Conservation (phyloP, 2,888 invertebrate species). For the Strigamia transsilvanica region DNA sequence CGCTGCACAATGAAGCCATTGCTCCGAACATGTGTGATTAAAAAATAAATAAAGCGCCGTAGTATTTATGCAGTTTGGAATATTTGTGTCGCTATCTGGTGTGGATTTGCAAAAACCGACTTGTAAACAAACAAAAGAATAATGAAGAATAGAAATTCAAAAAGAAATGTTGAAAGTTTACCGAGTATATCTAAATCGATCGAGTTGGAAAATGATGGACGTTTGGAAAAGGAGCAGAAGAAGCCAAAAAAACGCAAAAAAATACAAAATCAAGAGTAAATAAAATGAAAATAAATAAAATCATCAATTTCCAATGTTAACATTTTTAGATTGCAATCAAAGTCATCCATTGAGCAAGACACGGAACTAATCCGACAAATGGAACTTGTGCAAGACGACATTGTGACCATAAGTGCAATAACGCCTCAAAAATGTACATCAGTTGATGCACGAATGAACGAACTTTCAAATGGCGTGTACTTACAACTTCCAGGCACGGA, state of each 20-base stretch:
- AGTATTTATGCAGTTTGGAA: too few species aligned
- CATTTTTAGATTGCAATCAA: neutral
- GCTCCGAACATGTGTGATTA: neutral
- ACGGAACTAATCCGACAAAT: neutral
- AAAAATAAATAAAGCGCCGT: too few species aligned
- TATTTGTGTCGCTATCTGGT: neutral
- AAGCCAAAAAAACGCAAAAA: neutral
- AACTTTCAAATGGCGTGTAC: neutral
- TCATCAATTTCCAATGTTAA: neutral
- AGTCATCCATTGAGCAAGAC: neutral
- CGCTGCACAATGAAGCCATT: slow-evolving; percentile 12
- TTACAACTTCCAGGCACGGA: neutral
- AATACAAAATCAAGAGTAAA: neutral
- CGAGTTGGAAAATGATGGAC: neutral
- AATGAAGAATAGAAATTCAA: neutral
- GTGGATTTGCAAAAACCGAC: neutral
- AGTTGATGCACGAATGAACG: neutral
- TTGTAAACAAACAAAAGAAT: neutral
- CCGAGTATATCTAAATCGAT: slow-evolving; percentile 15
- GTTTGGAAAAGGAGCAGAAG: neutral
- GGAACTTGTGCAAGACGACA: neutral
- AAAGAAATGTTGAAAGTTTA: slow-evolving; percentile 12
- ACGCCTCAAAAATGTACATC: neutral
- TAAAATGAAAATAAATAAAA: too few species aligned
- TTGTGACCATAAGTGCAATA: neutral